Conservation (phyloP, 2,797 vertebrate genomes). For the Manis pentadactyla region DNA sequence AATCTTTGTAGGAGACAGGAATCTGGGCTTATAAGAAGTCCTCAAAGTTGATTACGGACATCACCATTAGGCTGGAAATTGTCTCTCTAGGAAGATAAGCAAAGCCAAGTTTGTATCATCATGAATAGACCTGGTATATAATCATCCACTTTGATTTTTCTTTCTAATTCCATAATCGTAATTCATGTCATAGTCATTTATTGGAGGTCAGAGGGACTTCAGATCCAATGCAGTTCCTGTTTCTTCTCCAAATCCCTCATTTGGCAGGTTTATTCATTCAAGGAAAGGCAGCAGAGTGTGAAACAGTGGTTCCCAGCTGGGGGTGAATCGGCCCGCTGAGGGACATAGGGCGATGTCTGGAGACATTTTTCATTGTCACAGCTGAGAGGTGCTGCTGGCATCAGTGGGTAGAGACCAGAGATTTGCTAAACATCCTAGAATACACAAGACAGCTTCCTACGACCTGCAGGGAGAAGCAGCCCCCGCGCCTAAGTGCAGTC, state of each 20-base stretch:
- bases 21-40: background rate
- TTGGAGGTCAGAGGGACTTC: background rate
- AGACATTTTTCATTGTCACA: background rate
- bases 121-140: background rate
- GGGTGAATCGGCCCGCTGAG: background rate
- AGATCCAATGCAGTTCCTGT: background rate
- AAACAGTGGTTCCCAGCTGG: background rate
- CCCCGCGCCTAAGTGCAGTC: constrained; percentile 83
- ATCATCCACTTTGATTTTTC: background rate
- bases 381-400: background rate
- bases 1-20: background rate
- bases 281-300: background rate
- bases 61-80: background rate
- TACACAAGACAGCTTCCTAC: background rate
- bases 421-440: too few species aligned
- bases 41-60: background rate
- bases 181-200: background rate
- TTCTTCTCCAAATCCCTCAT: background rate
- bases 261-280: background rate
- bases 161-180: background rate
- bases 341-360: background rate
- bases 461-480: background rate
- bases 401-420: background rate
- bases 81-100: background rate
- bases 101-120: background rate